phyloP scores from a whole-genome alignment of 2,113 vertebrate genomes.

The Toxotes chatareus region DNA sequence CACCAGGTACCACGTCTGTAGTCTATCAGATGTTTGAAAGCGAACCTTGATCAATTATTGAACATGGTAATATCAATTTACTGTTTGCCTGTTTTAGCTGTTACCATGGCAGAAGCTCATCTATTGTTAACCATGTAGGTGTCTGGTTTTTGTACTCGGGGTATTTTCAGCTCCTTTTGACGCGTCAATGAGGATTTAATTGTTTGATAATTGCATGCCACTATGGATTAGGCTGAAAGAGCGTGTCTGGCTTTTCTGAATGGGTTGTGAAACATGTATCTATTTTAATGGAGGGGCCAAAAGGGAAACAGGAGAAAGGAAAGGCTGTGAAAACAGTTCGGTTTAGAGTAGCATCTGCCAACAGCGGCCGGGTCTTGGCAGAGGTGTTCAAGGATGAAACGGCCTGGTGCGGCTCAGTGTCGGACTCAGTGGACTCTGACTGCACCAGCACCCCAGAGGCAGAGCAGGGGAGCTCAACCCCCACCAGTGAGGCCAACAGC shows the following conservation, averaged over 20 bases:
- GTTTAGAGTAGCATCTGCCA: constrained; percentile 93
- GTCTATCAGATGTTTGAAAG: constrained; percentile 46
- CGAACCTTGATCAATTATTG: constrained; percentile 87
- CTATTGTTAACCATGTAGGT: constrained; percentile 87
- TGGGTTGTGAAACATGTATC: constrained; percentile 80
- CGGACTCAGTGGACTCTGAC: constrained; percentile 89
- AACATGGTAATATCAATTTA: constrained; percentile 85
- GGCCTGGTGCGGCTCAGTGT: constrained; percentile 56
- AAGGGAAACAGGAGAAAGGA: constrained; percentile 77
- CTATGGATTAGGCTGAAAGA: constrained; percentile 45
- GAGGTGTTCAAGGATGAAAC: constrained; percentile 93
- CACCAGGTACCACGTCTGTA: constrained; percentile 30
- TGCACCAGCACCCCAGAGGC: constrained; percentile 86
- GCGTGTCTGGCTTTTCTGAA: constrained; percentile 42
- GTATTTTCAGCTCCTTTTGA: constrained; percentile 74
- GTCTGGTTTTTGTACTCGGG: constrained; percentile 75
- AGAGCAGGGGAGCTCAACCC: constrained; percentile 80
- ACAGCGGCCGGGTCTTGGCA: constrained; percentile 92
- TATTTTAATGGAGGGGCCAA: constrained; percentile 81
- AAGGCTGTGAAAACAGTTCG: constrained; percentile 87
- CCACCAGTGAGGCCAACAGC: constrained; percentile 86
- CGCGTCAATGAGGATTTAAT: constrained; percentile 66
- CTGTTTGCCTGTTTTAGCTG: constrained; percentile 91
- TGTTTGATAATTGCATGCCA: constrained; percentile 53
- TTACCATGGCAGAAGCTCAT: constrained; percentile 91